phyloP scores from a whole-genome alignment of 2,888 invertebrate genomes.

The Siphlonurus alternatus region DNA sequence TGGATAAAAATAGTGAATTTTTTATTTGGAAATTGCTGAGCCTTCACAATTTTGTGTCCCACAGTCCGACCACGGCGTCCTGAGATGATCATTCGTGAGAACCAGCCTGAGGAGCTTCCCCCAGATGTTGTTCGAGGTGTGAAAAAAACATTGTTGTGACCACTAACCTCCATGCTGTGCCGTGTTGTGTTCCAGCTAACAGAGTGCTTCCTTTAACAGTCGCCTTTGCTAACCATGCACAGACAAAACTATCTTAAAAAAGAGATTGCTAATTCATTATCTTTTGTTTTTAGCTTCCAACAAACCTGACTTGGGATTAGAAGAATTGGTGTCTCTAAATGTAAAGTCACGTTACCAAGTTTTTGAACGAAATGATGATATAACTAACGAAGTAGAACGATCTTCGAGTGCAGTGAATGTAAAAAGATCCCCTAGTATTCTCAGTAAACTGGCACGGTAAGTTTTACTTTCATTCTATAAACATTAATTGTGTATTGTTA shows the following conservation, averaged over 20 bases:
- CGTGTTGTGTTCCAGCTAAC: background rate
- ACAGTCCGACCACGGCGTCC: slow-evolving; percentile 55
- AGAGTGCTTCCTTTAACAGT: background rate
- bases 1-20: slow-evolving; percentile 10
- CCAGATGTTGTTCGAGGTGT: slow-evolving; percentile 85
- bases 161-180: slow-evolving; percentile 5
- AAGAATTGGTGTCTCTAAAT: slow-evolving; percentile 63
- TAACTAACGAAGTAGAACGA: slow-evolving; percentile 30
- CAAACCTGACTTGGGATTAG: slow-evolving; percentile 69
- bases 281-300: slow-evolving; percentile 49
- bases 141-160: slow-evolving; percentile 13
- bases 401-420: slow-evolving; percentile 35
- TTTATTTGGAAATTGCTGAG: slow-evolving; percentile 18
- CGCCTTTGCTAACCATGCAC: background rate
- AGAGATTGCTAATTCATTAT: background rate
- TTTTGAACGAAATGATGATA: slow-evolving; percentile 47
- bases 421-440: slow-evolving; percentile 52
- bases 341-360: slow-evolving; percentile 73
- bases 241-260: background rate
- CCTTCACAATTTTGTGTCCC: no score
- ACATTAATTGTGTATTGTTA: background rate
- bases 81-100: slow-evolving; percentile 82
- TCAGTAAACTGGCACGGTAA: slow-evolving; percentile 66
- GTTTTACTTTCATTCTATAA: slow-evolving; percentile 18
- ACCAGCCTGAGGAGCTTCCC: slow-evolving; percentile 74